Base-by-base conservation (phyloP, 2,797 vertebrate genomes). In the Chanos chanos region DNA sequence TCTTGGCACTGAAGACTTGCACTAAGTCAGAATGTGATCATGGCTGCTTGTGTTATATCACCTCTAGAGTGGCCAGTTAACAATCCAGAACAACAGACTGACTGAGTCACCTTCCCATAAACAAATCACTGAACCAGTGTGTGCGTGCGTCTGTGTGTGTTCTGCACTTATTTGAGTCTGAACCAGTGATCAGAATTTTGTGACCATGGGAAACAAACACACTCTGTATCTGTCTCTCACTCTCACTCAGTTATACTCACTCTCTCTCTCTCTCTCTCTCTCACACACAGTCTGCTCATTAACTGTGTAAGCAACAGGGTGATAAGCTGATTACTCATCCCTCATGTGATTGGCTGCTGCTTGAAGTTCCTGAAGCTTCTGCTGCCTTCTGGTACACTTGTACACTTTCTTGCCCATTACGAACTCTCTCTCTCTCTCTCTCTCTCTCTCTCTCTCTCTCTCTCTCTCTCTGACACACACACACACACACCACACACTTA, bases 321-420 rank as follows among this genome's bases (percentile, higher is more conserved):
- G 43, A 7, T 69, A 82, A 80, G 75, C 80, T 77, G 71, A 78
- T 83, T 81, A 76, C 67, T 66, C 66, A 68, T 69, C 47, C 66
- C 57, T 67, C 49, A 51, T 45, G 77, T 78, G 77, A 77, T 76
- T 83, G 61, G 56, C 77, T 75, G 73, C 74, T 86, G 52, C 43
- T 80, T 61, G 66, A 58, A 50, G 45, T 50, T 68, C 45, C 40
- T 34, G 36, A 43, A 55, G 55, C 55, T 24, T 60, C 18, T 21
- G 1, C 37, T 7, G 2, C 28, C 25, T 25, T 25, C 22, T 34
- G 24, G 25, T 44, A 63, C 31, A 36, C n/a, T 27, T 45, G 43
- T 31, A 44, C 12, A 55, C 50, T 63, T 10, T 24, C 19, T n/a
- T 33, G 18, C 34, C 19, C 15, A 19, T 16, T 43, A 34, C 3